phyloP scores from a whole-genome alignment of 2,113 vertebrate genomes.

The Microcebus lehilahytsara region DNA sequence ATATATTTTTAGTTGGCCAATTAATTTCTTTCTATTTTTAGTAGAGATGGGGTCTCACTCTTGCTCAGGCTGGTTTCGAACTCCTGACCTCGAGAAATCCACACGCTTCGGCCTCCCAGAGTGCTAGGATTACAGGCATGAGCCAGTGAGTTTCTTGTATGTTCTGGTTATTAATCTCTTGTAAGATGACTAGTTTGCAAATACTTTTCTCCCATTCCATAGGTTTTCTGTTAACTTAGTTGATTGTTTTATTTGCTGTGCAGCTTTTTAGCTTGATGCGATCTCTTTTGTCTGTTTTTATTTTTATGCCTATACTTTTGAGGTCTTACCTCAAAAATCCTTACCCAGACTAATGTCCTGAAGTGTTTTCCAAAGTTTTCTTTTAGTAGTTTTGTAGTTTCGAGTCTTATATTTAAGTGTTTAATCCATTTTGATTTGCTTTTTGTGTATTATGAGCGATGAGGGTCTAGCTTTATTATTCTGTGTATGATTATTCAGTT shows the following conservation, averaged over 20 bases:
- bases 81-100: too few species aligned
- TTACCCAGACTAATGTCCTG: background rate
- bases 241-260: background rate
- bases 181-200: background rate
- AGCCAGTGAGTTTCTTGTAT: background rate
- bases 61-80: too few species aligned
- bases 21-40: too few species aligned
- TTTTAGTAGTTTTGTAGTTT: background rate
- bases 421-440: background rate
- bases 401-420: background rate
- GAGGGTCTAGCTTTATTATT: background rate
- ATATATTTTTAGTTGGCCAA: too few species aligned
- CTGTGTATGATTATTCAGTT: background rate
- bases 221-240: background rate
- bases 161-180: background rate
- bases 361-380: background rate
- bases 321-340: background rate
- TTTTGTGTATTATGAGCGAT: background rate
- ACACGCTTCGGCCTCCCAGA: too few species aligned
- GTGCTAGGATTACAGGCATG: too few species aligned
- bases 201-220: background rate
- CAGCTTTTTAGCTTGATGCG: background rate
- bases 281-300: background rate
- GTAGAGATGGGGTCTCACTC: too few species aligned
- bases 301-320: background rate